Base-by-base conservation (phyloP, 2,888 invertebrate species). In the Drosophila nr. perissopoda region DNA sequence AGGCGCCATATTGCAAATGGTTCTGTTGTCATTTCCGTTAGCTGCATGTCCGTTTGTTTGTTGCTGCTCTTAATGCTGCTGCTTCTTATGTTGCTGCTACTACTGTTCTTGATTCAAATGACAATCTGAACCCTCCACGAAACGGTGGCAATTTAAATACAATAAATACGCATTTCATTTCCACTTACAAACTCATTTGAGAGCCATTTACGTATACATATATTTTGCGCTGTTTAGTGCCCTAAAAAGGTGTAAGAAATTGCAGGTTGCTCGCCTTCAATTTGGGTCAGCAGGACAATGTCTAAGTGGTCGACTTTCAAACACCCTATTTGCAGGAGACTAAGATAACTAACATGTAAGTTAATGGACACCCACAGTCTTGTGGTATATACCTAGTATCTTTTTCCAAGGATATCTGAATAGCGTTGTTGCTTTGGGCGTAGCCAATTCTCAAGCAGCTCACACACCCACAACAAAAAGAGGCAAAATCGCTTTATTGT, bases 101-200 rank as follows among this genome's bases (percentile, higher is more conserved):
- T 25, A 8, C 25, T 25, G 13, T 42, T 42, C 1, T 18, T 36
- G 36, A 29, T 27, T 34, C 59, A 61, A 65, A 66, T 63, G 69
- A 77, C 71, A 70, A 67, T 57, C 69, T 40, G 61, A 48, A 51
- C 69, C 54, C 53, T 59, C 21, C 38, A 69, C 51, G 73, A 75
- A 72, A 56, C 67, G 63, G 58, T 66, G 76, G 73, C 82, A 83
- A 88, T 85, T 86, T 86, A 88, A 85, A 85, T 88, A 88, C 86
- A 88, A 88, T 85, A 85, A 85, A 85, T 85, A 83, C 88, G 85
- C 85, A 85, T 85, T 88, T 85, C 86, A 77, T 85, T 88, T 86
- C 82, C 85, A 85, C 88, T 85, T 88, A 83, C 83, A 85, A 85
- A 86, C 83, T 83, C 88, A 83, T 85, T 85, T 82, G 73, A 73